These are phyloP conservation scores for Drosophila murphyi DNA, from an alignment of 1,140 invertebrate genomes.

Conservation along the genomic window DNA sequence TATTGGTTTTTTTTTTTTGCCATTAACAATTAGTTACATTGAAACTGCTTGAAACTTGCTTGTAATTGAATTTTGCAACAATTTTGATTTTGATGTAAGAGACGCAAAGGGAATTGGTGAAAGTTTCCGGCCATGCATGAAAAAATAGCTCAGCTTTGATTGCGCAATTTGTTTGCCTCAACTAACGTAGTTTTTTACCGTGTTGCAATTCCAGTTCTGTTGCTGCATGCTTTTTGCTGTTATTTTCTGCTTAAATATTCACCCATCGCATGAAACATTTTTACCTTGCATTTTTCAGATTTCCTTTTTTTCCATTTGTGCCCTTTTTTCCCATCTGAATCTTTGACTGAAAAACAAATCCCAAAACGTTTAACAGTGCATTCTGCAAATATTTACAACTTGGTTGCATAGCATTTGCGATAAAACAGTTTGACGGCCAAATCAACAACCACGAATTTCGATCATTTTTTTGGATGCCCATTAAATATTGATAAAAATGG, in stretches of 20 bases:
- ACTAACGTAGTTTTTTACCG: slow-evolving; percentile 57
- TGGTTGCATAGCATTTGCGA: slow-evolving; percentile 58
- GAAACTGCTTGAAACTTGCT: slow-evolving; percentile 19
- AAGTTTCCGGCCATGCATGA: slow-evolving; percentile 13
- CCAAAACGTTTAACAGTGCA: slow-evolving; percentile 62
- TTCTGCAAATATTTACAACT: slow-evolving; percentile 76
- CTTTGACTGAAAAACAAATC: slow-evolving; percentile 34
- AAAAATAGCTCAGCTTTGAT: slow-evolving; percentile 72
- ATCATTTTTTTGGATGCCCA: not conserved
- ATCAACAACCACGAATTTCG: slow-evolving; percentile 51
- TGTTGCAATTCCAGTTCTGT: slow-evolving; percentile 44
- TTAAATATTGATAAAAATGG: not conserved
- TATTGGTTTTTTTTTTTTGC: slow-evolving; percentile 12
- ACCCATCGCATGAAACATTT: not conserved
- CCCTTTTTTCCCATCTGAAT: slow-evolving; percentile 17
- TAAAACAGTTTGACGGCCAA: slow-evolving; percentile 75
- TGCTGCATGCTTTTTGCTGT: slow-evolving; percentile 26
- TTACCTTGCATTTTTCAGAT: slow-evolving; percentile 13
- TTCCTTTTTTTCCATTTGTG: slow-evolving; percentile 31
- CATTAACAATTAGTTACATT: slow-evolving; percentile 48
- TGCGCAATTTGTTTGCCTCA: slow-evolving; percentile 67
- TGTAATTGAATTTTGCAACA: slow-evolving; percentile 72
- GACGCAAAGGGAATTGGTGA: slow-evolving; percentile 16
- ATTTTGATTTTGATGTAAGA: slow-evolving; percentile 67
- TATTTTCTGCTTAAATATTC: not conserved